Percentiles rank a stretch among this genome's conserved stretches.
These are phyloP conservation scores for Tetranychus truncatus DNA, from an alignment of 2,888 invertebrate genomes.

Conservation along the genomic window DNA sequence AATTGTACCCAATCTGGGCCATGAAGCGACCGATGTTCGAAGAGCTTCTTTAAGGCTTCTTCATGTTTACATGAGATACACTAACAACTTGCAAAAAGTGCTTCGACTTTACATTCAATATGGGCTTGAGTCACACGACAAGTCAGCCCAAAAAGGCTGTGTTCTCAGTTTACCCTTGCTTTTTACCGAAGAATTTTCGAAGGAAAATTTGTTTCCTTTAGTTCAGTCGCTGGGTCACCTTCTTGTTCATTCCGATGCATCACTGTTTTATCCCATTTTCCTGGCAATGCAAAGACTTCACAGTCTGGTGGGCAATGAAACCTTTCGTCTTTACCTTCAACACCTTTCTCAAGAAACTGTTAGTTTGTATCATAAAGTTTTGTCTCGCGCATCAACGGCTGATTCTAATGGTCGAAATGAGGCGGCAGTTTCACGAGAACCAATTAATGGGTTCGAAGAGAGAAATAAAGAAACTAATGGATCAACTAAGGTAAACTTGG, in stretches of 20 bases:
- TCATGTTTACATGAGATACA: conserved; percentile 35
- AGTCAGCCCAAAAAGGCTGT: conserved; percentile 32
- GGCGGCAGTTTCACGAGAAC: not conserved
- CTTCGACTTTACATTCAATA: conserved; percentile 32
- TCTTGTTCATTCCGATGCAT: conserved; percentile 30
- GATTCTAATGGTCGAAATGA: not conserved
- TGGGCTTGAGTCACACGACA: conserved; percentile 33
- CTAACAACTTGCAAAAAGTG: conserved; percentile 33
- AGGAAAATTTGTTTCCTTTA: conserved; percentile 30
- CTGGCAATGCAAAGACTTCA: conserved; percentile 33
- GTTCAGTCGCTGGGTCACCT: conserved; percentile 26
- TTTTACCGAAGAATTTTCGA: conserved; percentile 34
- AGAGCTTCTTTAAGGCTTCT: conserved; percentile 35
- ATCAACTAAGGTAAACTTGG: not conserved
- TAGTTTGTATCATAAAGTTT: conserved; percentile 23
- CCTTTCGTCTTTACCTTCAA: conserved; percentile 29
- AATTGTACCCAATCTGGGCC: conserved; percentile 57
- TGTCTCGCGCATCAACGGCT: conserved; percentile 14
- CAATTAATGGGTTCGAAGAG: not conserved
- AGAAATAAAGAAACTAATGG: not conserved
- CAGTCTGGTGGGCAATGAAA: conserved; percentile 32
- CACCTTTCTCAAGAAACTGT: conserved; percentile 23
- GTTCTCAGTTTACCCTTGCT: conserved; percentile 34
- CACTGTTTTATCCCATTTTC: conserved; percentile 29
- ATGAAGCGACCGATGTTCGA: conserved; percentile 30